These are phyloP conservation scores for Adelognathus sp. DNA, from an alignment of 2,888 invertebrate species.

Conservation along the genomic window DNA sequence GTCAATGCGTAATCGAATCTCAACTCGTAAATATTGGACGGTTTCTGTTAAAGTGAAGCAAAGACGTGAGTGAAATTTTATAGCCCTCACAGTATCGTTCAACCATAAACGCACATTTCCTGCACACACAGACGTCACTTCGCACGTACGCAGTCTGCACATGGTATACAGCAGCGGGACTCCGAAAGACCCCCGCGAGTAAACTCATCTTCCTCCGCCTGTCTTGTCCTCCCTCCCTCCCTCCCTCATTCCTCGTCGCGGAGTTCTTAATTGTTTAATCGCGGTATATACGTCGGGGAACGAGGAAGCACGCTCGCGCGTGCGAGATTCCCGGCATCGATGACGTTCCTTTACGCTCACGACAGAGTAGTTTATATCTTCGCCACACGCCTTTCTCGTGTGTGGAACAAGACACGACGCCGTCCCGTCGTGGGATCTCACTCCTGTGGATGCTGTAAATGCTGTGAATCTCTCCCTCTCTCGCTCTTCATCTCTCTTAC, in stretches of 20 bases:
- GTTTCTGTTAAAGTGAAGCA: no score
- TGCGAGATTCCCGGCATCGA: slow-evolving; percentile 51
- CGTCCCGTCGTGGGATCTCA: slow-evolving; percentile 4
- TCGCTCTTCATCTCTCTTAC: not conserved
- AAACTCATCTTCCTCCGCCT: not conserved
- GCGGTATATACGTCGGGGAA: slow-evolving; percentile 21
- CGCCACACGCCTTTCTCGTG: slow-evolving; percentile 23
- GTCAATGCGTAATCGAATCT: no score
- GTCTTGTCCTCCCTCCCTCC: not conserved
- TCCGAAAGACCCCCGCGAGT: not conserved
- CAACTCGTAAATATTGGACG: no score
- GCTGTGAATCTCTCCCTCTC: not conserved
- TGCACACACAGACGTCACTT: not conserved
- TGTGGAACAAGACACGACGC: slow-evolving; percentile 3
- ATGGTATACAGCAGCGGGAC: not conserved
- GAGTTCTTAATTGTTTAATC: slow-evolving; percentile 55
- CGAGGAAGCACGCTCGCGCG: slow-evolving; percentile 27
- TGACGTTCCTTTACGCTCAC: slow-evolving; percentile 44
- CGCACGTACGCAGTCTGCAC: not conserved
- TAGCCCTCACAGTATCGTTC: no score
- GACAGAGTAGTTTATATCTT: slow-evolving; percentile 23
- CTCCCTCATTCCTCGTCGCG: slow-evolving; percentile 24
- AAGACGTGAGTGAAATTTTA: no score
- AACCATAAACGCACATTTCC: not conserved
- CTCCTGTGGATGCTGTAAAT: not conserved